phyloP scores from a whole-genome alignment of 2,113 vertebrate genomes.

The Anoplopoma fimbria region DNA sequence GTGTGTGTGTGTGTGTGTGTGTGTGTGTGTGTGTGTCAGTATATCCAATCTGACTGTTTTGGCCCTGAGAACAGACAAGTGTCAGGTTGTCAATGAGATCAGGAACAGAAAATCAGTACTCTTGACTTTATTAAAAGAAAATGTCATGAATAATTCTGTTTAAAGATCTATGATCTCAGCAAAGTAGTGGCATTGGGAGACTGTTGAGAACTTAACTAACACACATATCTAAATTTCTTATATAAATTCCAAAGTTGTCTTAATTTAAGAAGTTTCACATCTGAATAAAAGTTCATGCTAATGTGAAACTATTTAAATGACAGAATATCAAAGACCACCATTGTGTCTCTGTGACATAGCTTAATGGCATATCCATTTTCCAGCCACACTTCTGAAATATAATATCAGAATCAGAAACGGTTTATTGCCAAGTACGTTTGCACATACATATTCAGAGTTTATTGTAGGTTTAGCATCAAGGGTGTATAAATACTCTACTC shows the following conservation, averaged over 20 bases:
- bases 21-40: background rate
- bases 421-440: background rate
- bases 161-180: conserved; percentile 16
- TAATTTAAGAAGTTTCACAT: background rate
- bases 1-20: background rate
- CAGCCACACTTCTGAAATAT: conserved; percentile 22
- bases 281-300: background rate
- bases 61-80: conserved; percentile 8
- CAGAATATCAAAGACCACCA: background rate
- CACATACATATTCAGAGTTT: conserved; percentile 28
- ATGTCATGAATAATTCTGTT: conserved; percentile 21
- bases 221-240: conserved; percentile 9
- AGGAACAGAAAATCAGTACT: conserved; percentile 10
- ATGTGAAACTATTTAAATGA: background rate
- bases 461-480: conserved; percentile 34
- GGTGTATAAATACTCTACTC: conserved; percentile 24
- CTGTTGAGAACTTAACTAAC: background rate
- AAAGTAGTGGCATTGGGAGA: background rate
- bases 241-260: background rate
- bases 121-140: conserved; percentile 36
- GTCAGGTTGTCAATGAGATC: background rate
- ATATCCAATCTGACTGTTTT: background rate
- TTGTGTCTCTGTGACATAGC: background rate
- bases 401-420: background rate
- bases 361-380: conserved; percentile 27